These are phyloP conservation scores for Lepidonotus clava DNA, from an alignment of 2,888 invertebrate genomes.

Conservation along the genomic window DNA sequence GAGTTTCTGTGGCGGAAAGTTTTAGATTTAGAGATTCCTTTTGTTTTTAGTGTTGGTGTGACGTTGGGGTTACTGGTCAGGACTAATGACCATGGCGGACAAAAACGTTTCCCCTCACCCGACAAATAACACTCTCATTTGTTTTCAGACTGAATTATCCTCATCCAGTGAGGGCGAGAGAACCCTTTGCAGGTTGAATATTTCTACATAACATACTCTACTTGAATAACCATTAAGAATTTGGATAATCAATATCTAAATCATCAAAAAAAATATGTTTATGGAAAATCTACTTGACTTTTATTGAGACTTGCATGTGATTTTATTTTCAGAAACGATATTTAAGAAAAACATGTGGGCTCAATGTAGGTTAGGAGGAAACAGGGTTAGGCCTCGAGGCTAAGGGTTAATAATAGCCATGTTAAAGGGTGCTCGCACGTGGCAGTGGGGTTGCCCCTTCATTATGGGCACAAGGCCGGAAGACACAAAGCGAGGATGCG, in stretches of 20 bases:
- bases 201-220: background rate
- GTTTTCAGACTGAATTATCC: conserved; percentile 23
- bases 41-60: background rate
- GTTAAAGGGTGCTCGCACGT: background rate
- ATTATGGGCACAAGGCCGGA: conserved; percentile 16
- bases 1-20: too few species aligned
- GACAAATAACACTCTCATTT: background rate
- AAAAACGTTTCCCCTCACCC: background rate
- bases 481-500: conserved; percentile 17
- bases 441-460: background rate
- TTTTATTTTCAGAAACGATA: too few species aligned
- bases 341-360: too few species aligned
- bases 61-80: background rate
- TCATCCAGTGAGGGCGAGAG: background rate
- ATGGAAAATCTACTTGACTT: too few species aligned
- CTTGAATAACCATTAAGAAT: too few species aligned
- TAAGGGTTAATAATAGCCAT: conserved; percentile 16
- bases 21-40: too few species aligned
- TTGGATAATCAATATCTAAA: too few species aligned
- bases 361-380: too few species aligned
- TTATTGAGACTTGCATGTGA: too few species aligned
- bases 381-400: background rate
- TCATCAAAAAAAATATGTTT: too few species aligned
- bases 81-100: background rate
- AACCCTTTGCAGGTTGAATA: background rate